These are phyloP conservation scores for Acinonyx jubatus DNA, from an alignment of 2,113 vertebrate species.

Conservation along the genomic window DNA sequence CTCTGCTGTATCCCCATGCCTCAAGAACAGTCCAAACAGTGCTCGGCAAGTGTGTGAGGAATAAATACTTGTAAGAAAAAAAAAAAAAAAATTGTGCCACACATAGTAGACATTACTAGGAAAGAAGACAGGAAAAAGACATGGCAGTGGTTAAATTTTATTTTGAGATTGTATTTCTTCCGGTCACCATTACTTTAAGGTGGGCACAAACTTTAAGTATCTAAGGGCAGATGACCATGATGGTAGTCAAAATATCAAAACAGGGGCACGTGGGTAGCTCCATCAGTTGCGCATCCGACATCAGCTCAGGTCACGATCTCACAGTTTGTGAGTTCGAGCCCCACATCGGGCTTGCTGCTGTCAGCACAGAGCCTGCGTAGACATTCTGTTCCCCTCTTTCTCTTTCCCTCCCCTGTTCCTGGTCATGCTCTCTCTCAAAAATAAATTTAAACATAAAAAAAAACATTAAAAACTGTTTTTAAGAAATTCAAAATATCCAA, in stretches of 20 bases:
- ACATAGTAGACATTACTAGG: neutral
- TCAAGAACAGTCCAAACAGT: neutral
- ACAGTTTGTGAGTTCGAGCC: too few species aligned
- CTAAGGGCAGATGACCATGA: neutral
- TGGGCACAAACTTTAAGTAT: neutral
- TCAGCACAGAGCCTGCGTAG: too few species aligned
- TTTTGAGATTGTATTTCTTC: neutral
- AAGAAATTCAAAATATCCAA: neutral
- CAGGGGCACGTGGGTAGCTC: neutral
- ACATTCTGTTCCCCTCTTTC: too few species aligned
- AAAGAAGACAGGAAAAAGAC: neutral
- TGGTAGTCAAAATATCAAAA: neutral
- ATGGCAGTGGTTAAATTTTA: neutral
- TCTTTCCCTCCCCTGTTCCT: too few species aligned
- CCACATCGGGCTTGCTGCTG: too few species aligned
- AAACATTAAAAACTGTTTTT: too few species aligned
- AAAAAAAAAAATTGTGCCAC: neutral
- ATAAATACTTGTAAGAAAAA: neutral
- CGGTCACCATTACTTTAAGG: neutral
- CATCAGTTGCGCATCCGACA: too few species aligned
- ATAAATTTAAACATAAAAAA: too few species aligned
- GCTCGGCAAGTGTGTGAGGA: neutral
- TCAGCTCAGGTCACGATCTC: too few species aligned
- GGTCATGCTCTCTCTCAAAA: too few species aligned
- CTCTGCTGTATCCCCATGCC: neutral